Evolutionary conservation across 2,888 invertebrate species (phyloP).

Genomic region (Drosophila tanythrix): DNA sequence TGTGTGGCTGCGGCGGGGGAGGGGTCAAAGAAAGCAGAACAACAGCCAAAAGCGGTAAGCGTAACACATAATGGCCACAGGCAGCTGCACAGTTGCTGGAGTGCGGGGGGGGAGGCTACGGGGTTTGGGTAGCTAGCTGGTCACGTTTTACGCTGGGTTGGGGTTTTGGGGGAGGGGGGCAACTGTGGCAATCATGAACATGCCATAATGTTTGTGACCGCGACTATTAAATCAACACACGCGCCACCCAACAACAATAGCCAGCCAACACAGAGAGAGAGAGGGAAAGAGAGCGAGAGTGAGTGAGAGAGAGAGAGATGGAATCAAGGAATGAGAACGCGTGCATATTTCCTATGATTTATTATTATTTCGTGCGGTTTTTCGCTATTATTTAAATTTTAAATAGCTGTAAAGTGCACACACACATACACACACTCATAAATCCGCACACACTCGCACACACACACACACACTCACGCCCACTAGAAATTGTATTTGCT

Average conservation of each 20-base stretch:
- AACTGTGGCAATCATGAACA: slow-evolving; percentile 73
- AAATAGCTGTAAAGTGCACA: slow-evolving; percentile 76
- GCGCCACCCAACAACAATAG: slow-evolving; percentile 46
- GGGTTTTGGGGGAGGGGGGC: neutral
- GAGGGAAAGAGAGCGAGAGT: slow-evolving; percentile 4
- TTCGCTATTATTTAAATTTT: slow-evolving; percentile 80
- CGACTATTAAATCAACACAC: slow-evolving; percentile 79
- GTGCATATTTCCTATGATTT: slow-evolving; percentile 73
- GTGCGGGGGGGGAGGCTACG: neutral
- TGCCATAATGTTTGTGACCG: slow-evolving; percentile 78
- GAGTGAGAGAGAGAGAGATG: neutral
- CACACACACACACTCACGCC: slow-evolving; percentile 34
- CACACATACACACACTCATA: slow-evolving; percentile 10
- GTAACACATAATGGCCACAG: slow-evolving; percentile 53
- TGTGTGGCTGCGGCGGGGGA: neutral
- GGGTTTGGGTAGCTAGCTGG: slow-evolving; percentile 26
- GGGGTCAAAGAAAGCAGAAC: slow-evolving; percentile 11
- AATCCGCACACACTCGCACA: neutral
- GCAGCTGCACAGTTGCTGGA: neutral
- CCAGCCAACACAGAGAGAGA: slow-evolving; percentile 3
- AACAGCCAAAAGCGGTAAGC: slow-evolving; percentile 48
- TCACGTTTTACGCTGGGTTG: slow-evolving; percentile 36
- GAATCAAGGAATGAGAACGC: slow-evolving; percentile 4
- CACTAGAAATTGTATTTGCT: slow-evolving; percentile 59
- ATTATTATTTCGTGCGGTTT: slow-evolving; percentile 80